These are phyloP conservation scores for Lepidocyrtoides sp. DNA, from an alignment of 2,888 invertebrate species.

Conservation along the genomic window DNA sequence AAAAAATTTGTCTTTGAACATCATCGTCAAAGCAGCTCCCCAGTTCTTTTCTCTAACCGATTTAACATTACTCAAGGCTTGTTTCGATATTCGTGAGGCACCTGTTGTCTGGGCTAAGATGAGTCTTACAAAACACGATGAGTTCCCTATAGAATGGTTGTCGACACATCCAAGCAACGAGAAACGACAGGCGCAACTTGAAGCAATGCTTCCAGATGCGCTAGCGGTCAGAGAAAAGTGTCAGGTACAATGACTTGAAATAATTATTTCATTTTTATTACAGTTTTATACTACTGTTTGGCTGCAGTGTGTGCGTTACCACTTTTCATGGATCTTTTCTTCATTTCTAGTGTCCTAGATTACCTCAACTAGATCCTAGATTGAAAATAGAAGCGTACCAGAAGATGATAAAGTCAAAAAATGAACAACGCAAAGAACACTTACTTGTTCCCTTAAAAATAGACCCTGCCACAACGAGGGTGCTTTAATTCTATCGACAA, in stretches of 20 bases:
- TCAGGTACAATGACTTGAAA: constrained; percentile 78
- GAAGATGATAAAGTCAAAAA: constrained; percentile 12
- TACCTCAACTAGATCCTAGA: constrained; percentile 83
- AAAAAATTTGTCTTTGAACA: too few relatives aligned
- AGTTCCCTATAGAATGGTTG: constrained; percentile 87
- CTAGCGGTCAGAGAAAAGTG: constrained; percentile 85
- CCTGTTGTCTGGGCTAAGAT: constrained; percentile 88
- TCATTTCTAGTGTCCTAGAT: constrained; percentile 83
- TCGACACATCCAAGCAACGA: constrained; percentile 89
- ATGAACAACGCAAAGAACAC: constrained; percentile 25
- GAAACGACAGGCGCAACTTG: constrained; percentile 87
- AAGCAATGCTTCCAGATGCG: constrained; percentile 87
- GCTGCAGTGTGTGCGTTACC: too few relatives aligned
- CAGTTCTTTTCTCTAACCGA: too few relatives aligned
- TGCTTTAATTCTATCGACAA: neutral
- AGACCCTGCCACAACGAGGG: neutral
- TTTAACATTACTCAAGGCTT: constrained; percentile 85
- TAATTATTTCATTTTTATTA: neutral
- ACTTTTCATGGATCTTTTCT: too few relatives aligned
- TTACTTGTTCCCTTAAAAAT: constrained; percentile 64
- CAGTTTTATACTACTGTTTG: too few relatives aligned
- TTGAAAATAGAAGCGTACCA: constrained; percentile 70
- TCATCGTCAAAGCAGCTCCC: too few relatives aligned
- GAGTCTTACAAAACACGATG: constrained; percentile 85
- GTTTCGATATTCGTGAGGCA: constrained; percentile 88